Conservation (phyloP, 2,113 vertebrate species). For the Alces alces region DNA sequence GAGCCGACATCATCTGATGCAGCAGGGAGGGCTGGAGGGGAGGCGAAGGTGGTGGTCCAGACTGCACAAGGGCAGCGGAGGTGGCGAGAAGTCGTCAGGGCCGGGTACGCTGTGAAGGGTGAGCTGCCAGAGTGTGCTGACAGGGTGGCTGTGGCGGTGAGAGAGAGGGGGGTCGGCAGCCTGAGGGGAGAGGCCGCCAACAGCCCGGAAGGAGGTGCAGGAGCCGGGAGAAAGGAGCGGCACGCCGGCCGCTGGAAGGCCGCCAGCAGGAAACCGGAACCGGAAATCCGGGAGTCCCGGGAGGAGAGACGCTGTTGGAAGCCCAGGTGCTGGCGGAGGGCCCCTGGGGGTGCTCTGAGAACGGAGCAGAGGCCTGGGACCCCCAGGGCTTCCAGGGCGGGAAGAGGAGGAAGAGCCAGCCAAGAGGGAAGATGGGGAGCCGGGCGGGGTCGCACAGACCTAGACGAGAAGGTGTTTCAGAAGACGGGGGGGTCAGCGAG, state of each 20-base stretch:
- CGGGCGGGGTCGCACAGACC: neutral
- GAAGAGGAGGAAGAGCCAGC: neutral
- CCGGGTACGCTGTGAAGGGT: too few relatives aligned
- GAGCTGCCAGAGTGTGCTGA: neutral
- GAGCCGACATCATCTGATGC: neutral
- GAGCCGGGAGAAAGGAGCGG: neutral
- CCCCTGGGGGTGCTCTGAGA: accelerated
- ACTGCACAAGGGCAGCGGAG: neutral
- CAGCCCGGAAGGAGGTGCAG: accelerated
- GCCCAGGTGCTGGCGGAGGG: neutral
- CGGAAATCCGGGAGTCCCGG: accelerated
- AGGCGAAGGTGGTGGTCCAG: neutral
- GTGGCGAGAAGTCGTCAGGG: neutral
- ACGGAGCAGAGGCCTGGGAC: neutral
- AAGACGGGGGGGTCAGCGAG: neutral
- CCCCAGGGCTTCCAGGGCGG: accelerated
- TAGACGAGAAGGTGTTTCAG: neutral
- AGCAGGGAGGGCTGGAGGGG: neutral
- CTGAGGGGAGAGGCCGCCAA: neutral
- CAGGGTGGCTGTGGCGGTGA: neutral
- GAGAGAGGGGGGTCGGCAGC: neutral
- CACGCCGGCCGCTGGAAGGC: neutral
- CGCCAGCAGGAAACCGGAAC: neutral
- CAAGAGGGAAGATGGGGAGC: neutral
- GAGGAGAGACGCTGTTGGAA: neutral